Evolutionary conservation across 2,797 vertebrate species (phyloP).

Genomic region (Pipistrellus pipistrellus): DNA sequence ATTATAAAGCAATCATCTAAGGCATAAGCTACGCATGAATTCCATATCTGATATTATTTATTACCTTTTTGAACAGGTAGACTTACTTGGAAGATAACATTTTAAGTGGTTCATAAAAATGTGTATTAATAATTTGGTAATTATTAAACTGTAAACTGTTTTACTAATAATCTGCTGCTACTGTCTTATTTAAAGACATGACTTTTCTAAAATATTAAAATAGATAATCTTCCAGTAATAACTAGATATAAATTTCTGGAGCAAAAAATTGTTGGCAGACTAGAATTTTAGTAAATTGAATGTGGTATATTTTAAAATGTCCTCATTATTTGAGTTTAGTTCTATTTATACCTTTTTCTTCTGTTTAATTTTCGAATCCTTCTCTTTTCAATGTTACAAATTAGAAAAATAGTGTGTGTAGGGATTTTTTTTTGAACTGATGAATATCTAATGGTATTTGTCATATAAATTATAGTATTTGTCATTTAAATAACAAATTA

Average conservation of each 20-base stretch:
- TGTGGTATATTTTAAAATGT: conserved; percentile 7
- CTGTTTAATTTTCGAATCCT: neutral
- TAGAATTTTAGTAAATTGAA: conserved; percentile 37
- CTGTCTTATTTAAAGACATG: conserved; percentile 59
- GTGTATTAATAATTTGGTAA: conserved; percentile 54
- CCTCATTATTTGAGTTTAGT: neutral
- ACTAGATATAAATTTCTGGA: conserved; percentile 7
- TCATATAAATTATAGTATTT: conserved; percentile 13
- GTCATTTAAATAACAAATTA: conserved; percentile 29
- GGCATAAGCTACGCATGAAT: neutral
- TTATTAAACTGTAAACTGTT: conserved; percentile 18
- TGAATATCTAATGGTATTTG: neutral
- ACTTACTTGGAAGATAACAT: conserved; percentile 55
- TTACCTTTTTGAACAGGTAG: conserved; percentile 30
- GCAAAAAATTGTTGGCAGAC: conserved; percentile 14
- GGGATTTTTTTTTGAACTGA: conserved; percentile 40
- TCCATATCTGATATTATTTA: neutral
- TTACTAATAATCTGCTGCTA: conserved; percentile 19
- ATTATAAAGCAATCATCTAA: conserved; percentile 37
- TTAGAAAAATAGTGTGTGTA: conserved; percentile 40
- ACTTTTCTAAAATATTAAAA: conserved; percentile 53
- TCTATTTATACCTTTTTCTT: conserved; percentile 12
- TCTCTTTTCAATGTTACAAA: neutral
- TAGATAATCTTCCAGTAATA: conserved; percentile 4
- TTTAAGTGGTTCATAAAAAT: conserved; percentile 46